Conservation (phyloP, 2,888 invertebrate species). For the Deilephila elpenor region DNA sequence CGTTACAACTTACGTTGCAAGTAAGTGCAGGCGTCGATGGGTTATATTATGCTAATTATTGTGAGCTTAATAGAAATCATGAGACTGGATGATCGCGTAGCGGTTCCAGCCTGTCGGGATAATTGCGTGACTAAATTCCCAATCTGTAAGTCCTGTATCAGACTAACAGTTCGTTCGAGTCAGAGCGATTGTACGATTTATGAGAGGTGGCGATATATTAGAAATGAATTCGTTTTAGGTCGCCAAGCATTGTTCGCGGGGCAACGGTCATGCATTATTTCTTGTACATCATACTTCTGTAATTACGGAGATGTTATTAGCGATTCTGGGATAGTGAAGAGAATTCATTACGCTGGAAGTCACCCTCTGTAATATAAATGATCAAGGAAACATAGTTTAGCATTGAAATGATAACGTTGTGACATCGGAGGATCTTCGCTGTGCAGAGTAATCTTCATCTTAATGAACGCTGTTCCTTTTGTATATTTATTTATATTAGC, state of each 20-base stretch:
- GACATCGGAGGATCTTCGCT: constrained; percentile 23
- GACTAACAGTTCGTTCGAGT: constrained; percentile 66
- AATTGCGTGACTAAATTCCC: constrained; percentile 72
- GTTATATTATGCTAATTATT: constrained; percentile 62
- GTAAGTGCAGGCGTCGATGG: constrained; percentile 51
- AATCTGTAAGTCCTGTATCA: constrained; percentile 62
- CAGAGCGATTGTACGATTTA: constrained; percentile 67
- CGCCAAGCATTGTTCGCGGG: constrained; percentile 52
- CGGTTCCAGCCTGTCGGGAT: constrained; percentile 55
- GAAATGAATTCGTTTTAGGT: constrained; percentile 68
- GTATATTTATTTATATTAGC: not conserved
- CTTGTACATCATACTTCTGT: not conserved
- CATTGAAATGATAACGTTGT: constrained; percentile 33
- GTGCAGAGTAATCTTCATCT: constrained; percentile 12
- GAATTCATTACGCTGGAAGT: constrained; percentile 28
- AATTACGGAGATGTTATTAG: not conserved
- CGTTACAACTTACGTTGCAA: constrained; percentile 36
- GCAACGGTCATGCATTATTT: not conserved
- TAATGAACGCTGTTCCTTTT: not conserved
- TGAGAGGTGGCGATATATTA: constrained; percentile 65
- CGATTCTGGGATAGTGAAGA: not conserved
- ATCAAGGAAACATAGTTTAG: constrained; percentile 29
- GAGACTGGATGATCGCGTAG: constrained; percentile 53
- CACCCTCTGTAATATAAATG: constrained; percentile 21
- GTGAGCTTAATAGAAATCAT: constrained; percentile 58